Percentiles rank a stretch among this genome's conserved stretches.
These are phyloP conservation scores for Xiphophorus couchianus DNA, from an alignment of 2,113 vertebrate species.

Conservation along the genomic window DNA sequence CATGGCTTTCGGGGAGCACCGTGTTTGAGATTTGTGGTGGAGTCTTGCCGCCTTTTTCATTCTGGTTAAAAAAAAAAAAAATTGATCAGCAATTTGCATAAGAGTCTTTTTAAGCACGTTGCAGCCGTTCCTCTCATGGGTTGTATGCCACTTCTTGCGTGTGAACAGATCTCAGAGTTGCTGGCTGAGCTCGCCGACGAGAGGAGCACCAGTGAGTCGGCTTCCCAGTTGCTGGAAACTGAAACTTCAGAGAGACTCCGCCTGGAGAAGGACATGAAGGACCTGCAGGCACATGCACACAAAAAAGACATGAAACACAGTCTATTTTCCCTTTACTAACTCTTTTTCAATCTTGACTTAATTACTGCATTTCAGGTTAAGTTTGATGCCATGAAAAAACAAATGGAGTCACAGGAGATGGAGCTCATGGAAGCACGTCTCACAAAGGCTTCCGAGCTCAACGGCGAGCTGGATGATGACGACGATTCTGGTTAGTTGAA, in stretches of 20 bases:
- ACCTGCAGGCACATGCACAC: slow-evolving; percentile 85
- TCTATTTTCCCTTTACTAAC: not conserved
- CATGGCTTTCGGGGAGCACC: slow-evolving; percentile 44
- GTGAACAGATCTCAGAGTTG: slow-evolving; percentile 89
- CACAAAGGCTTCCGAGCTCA: slow-evolving; percentile 90
- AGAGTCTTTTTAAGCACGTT: not conserved
- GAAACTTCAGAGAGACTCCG: slow-evolving; percentile 92
- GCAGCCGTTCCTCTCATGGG: slow-evolving; percentile 5
- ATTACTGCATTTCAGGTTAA: slow-evolving; percentile 81
- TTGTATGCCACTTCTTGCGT: slow-evolving; percentile 11
- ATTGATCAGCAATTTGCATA: slow-evolving; percentile 14
- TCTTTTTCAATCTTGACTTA: not conserved
- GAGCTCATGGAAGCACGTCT: slow-evolving; percentile 97
- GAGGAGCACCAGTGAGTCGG: slow-evolving; percentile 93
- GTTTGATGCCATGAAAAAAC: slow-evolving; percentile 90
- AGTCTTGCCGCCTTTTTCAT: slow-evolving; percentile 16
- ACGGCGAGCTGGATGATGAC: slow-evolving; percentile 88
- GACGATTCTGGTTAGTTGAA: slow-evolving; percentile 81
- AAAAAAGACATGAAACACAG: not conserved
- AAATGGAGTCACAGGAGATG: slow-evolving; percentile 93
- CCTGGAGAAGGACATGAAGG: slow-evolving; percentile 94
- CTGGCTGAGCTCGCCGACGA: slow-evolving; percentile 94
- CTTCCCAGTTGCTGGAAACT: slow-evolving; percentile 92
- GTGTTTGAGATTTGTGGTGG: slow-evolving; percentile 10
- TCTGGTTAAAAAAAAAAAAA: slow-evolving; percentile 17